These are phyloP conservation scores for Julus scandinavius DNA, from an alignment of 2,888 invertebrate species.

Conservation along the genomic window DNA sequence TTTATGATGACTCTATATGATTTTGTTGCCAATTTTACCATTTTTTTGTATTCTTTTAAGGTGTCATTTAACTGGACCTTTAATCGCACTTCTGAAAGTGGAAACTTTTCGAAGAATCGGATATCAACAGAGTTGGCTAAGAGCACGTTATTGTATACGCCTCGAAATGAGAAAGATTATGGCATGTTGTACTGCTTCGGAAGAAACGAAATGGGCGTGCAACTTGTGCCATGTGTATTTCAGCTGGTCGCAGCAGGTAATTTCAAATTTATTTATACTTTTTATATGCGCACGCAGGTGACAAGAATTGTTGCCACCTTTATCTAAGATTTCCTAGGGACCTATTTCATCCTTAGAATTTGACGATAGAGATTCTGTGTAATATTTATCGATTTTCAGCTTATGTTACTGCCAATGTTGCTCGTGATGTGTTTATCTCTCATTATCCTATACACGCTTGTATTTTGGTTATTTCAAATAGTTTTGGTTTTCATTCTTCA, in stretches of 20 bases:
- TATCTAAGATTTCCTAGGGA: too few species aligned
- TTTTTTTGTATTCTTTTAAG: conserved; percentile 52
- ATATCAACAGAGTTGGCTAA: conserved; percentile 57
- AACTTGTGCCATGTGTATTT: conserved; percentile 61
- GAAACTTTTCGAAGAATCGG: conserved; percentile 72
- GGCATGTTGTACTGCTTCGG: conserved; percentile 62
- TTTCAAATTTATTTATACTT: not conserved
- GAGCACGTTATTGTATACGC: conserved; percentile 61
- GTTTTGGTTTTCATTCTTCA: too few species aligned
- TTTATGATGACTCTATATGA: too few species aligned
- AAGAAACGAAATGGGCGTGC: conserved; percentile 60
- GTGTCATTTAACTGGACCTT: conserved; percentile 93
- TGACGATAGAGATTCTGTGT: not conserved
- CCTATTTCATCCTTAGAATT: not conserved
- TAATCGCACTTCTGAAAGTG: conserved; percentile 90
- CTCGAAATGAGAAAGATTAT: conserved; percentile 61
- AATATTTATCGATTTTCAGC: not conserved
- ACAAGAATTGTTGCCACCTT: not conserved
- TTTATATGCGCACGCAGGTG: not conserved
- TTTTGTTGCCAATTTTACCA: too few species aligned
- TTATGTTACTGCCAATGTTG: not conserved
- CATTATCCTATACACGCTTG: too few species aligned
- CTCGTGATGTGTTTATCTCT: not conserved
- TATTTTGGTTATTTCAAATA: too few species aligned
- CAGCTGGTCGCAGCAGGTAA: conserved; percentile 61